phyloP scores from a whole-genome alignment of 2,113 vertebrate genomes.

The Fregetta grallaria region DNA sequence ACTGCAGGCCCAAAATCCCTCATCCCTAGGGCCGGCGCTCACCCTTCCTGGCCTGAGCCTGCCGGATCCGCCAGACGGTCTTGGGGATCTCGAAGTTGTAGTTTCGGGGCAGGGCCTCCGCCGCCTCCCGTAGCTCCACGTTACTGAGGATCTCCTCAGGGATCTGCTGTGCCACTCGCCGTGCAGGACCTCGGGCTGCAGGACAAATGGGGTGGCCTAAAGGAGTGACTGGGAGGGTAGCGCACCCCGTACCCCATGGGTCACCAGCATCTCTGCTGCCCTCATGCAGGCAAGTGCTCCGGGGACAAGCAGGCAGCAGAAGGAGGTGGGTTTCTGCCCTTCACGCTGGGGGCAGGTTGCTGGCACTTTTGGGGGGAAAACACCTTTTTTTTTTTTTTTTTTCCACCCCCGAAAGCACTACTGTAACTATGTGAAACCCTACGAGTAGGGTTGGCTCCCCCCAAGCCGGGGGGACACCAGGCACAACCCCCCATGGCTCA shows the following conservation, averaged over 20 bases:
- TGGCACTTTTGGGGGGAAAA: not conserved
- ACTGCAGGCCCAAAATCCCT: not conserved
- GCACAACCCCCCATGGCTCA: not conserved
- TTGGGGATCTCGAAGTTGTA: constrained; percentile 99
- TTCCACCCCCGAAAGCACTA: not conserved
- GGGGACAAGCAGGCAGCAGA: rapidly evolving
- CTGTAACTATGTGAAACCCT: rapidly evolving
- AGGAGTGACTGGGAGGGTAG: rapidly evolving
- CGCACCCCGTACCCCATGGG: rapidly evolving
- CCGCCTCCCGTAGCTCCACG: constrained; percentile 80
- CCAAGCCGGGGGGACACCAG: not conserved
- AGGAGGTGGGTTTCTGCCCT: not conserved
- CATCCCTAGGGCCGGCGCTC: not conserved
- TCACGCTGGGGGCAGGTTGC: no score
- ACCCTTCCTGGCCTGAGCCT: constrained; percentile 89
- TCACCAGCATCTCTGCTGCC: not conserved
- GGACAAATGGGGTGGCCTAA: not conserved
- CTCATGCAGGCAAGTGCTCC: not conserved
- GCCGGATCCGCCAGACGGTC: constrained; percentile 92
- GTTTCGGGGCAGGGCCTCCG: constrained; percentile 82
- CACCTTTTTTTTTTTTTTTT: rapidly evolving
- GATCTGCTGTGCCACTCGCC: constrained; percentile 85
- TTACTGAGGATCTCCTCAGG: constrained; percentile 88
- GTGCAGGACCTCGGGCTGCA: constrained; percentile 61
- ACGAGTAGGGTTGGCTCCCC: rapidly evolving